A percentile compares a stretch with the other conserved stretches of the same genome.
These are phyloP conservation scores for Epinotia ramella DNA, from an alignment of 2,888 invertebrate species.

Conservation along the genomic window DNA sequence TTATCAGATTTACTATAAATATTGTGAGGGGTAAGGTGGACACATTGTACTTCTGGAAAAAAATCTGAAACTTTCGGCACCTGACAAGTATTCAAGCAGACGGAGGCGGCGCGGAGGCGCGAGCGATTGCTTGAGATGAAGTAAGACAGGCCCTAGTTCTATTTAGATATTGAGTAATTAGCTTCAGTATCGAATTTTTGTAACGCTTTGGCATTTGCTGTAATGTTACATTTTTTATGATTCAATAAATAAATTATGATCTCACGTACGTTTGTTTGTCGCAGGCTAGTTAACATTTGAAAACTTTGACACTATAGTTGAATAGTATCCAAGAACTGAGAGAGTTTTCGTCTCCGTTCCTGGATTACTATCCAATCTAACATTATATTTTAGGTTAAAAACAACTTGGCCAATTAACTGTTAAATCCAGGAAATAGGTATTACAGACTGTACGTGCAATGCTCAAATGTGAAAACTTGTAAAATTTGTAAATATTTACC, in stretches of 20 bases:
- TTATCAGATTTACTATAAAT: too few species aligned
- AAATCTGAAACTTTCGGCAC: too few species aligned
- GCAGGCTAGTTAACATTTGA: not conserved
- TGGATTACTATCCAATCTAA: not conserved
- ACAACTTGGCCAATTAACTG: not conserved
- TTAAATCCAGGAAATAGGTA: not conserved
- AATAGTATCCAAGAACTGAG: not conserved
- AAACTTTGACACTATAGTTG: not conserved
- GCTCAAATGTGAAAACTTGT: not conserved
- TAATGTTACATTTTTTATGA: too few species aligned
- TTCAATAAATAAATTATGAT: not conserved
- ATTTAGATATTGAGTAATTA: not conserved
- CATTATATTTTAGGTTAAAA: not conserved
- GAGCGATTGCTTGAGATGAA: too few species aligned
- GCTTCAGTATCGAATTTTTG: too few species aligned
- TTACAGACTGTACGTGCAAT: not conserved
- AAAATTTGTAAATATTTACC: slow-evolving; percentile 1
- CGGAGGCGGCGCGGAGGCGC: too few species aligned
- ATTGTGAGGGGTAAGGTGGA: too few species aligned
- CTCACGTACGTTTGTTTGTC: not conserved
- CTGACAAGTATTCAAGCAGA: too few species aligned
- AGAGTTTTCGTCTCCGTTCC: not conserved
- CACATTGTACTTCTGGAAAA: too few species aligned
- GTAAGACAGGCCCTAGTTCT: not conserved
- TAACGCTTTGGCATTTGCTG: too few species aligned